Evolutionary conservation across 2,113 vertebrate genomes (phyloP), one percentile per base, ranked within the genome.

Genomic region (Galbula dea): DNA sequence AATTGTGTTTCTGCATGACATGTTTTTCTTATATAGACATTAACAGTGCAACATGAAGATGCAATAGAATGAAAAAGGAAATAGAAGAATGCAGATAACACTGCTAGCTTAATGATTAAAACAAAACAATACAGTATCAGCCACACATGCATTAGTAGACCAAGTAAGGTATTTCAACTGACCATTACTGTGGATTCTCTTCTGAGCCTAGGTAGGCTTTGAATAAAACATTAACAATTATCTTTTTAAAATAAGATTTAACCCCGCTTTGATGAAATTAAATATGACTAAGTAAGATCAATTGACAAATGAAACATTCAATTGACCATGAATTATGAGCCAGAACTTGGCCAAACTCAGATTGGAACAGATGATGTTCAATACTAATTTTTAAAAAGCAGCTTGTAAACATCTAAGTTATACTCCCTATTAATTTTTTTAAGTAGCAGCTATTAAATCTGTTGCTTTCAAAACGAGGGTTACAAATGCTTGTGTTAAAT

Each of bases 181-280:
- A 99, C 99, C 99, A 98, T 98, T 95, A 98, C 96, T 98, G 98
- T 97, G 97, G 98, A 98, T 97, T 97, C 97, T 99, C 98, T 98
- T 98, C 98, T 98, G 98, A 98, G 98, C 98, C 98, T 99, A 99
- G 93, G 98, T 98, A 97, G 98, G 98, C 99, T 99, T 99, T 97
- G 98, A 98, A 98, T 97, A 98, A 97, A 98, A 98, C 97, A 98
- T 96, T 94, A 94, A 96, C 85, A 97, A 98, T 96, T 96, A 95
- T 95, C 93, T 92, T 96, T 96, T 95, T 77, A 96, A 95, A 94
- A 89, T 19, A 93, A 94, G 97, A 97, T 96, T 98, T 97, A 97
- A 97, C 96, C 97, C 96, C 82, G 34, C 97, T 97, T 94, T 94
- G 96, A 97, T 97, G 95, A 94, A 95, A 95, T 83, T 94, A 95